Base-by-base conservation (phyloP, 2,113 vertebrate genomes). In the Kryptolebias marmoratus region DNA sequence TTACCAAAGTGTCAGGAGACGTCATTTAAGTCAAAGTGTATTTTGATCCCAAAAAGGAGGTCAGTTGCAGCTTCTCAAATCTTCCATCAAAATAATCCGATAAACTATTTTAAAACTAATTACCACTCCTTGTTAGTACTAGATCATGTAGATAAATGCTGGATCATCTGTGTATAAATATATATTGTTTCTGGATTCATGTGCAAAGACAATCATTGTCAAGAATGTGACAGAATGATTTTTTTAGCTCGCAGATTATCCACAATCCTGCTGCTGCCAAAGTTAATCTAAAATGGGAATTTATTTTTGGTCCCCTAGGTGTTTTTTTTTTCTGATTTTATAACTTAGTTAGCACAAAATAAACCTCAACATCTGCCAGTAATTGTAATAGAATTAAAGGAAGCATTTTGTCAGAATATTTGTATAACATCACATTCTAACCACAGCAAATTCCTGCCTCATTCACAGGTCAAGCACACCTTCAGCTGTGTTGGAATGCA, bases 401-500 rank as follows among this genome's bases (percentile, higher is more conserved):
- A 60, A 53, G 49, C 18, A 14, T 11, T 36, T 12, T 22, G 5
- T 4, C 7, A 12, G 65, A 42, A 32, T 68, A 31, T 32, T 36
- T 18, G 53, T n/a, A 32, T 11, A 48, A 48, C 7, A 30, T 18
- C 49, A 27, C 27, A 32, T 60, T 68, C 69, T 53, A 63, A 73
- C 73, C 70, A 30, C 62, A 59, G 4, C 15, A 57, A 75, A 68
- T 71, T 53, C 44, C 50, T 56, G n/a, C 44, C 18, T 18, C 2
- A 22, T 13, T 66, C 2, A 31, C 32, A 48, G 66, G 55, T 68
- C 55, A 11, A 16, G 62, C 52, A 79, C 72, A 82, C 79, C 69
- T 88, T 55, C 48, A 67, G 70, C 53, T 68, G 42, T 44, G 80
- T 57, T 48, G 58, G 1, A 80, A 49, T 11, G 16, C 31, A 73